Evolutionary conservation across 2,113 vertebrate genomes (phyloP).

Genomic region (Tenrec ecaudatus): DNA sequence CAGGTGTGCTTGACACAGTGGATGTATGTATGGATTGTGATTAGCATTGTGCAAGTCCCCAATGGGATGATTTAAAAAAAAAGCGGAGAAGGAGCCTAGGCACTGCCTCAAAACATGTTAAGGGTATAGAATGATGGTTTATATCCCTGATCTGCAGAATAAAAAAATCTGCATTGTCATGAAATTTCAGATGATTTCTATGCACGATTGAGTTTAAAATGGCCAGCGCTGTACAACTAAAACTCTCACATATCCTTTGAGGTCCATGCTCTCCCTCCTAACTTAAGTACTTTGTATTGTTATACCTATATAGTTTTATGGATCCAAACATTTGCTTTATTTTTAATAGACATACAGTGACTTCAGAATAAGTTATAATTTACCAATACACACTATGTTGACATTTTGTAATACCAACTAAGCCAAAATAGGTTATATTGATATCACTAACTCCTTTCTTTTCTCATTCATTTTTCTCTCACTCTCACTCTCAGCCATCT

Average conservation of each 20-base stretch:
- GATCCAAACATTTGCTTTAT: not conserved
- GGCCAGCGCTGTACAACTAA: not conserved
- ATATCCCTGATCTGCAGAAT: not conserved
- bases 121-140: not conserved
- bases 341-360: not conserved
- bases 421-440: not conserved
- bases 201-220: not conserved
- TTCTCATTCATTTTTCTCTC: no score
- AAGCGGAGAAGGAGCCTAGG: no score
- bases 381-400: not conserved
- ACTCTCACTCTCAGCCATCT: not conserved
- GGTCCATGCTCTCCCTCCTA: not conserved
- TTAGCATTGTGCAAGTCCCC: no score
- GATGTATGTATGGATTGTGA: no score
- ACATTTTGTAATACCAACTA: not conserved
- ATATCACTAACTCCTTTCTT: not conserved
- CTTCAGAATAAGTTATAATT: not conserved
- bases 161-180: not conserved
- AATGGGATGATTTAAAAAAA: no score
- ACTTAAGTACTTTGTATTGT: not conserved
- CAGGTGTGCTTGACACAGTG: no score
- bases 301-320: not conserved
- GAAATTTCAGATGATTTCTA: not conserved
- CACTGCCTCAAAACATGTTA: not conserved
- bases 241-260: not conserved